phyloP scores from a whole-genome alignment of 2,888 invertebrate species.

The Heliconius erato region DNA sequence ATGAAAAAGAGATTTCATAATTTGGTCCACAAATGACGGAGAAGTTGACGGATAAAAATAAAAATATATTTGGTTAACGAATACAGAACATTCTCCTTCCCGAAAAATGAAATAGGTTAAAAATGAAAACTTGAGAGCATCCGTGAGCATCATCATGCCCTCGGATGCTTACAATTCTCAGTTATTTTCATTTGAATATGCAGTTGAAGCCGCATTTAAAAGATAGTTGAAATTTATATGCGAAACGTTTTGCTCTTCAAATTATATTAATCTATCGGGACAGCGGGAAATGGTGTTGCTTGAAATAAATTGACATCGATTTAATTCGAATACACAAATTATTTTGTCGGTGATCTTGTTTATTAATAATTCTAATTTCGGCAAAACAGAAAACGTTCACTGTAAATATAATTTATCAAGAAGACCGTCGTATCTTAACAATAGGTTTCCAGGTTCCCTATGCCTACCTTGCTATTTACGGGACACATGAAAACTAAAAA shows the following conservation, averaged over 20 bases:
- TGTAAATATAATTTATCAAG: background rate
- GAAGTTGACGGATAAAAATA: no score
- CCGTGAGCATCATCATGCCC: no score
- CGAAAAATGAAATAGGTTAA: no score
- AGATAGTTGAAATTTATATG: constrained; percentile 23
- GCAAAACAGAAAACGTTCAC: background rate
- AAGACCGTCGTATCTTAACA: no score
- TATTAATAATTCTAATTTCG: background rate
- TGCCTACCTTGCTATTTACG: no score
- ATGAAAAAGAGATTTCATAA: no score
- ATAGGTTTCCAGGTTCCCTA: background rate
- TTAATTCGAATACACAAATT: constrained; percentile 50
- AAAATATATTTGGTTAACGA: no score
- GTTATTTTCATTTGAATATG: background rate
- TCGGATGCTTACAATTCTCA: background rate
- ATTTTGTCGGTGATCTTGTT: constrained; percentile 52
- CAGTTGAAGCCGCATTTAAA: background rate
- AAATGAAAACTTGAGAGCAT: no score
- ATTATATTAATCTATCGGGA: constrained; percentile 38
- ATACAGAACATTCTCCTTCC: no score
- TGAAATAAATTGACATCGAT: constrained; percentile 45
- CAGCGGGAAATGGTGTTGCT: constrained; percentile 42
- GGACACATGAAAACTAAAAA: no score
- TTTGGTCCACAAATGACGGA: no score
- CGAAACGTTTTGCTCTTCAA: constrained; percentile 41